Evolutionary conservation across 2,113 vertebrate genomes (phyloP).

Genomic region (Megaceryle maxima): DNA sequence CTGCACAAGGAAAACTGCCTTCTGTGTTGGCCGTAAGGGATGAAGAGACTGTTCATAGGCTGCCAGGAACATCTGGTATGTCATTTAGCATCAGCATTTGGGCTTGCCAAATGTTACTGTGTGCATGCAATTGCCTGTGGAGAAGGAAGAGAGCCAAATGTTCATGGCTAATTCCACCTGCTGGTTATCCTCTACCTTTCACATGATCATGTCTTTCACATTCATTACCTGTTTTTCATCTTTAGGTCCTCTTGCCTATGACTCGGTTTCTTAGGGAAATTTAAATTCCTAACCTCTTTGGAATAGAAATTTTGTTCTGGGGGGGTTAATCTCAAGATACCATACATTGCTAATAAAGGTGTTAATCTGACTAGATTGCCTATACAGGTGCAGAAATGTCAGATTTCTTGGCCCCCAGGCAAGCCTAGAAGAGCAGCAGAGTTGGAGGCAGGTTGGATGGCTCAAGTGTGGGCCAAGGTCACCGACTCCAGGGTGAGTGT

Average conservation of each 20-base stretch:
- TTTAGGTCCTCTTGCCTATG: background rate
- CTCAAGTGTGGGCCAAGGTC: background rate
- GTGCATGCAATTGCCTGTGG: background rate
- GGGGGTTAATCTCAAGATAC: background rate
- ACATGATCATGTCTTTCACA: background rate
- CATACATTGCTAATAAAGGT: fast-evolving
- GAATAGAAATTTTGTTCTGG: background rate
- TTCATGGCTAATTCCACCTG: slow-evolving; percentile 16
- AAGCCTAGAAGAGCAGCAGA: background rate
- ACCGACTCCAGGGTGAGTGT: fast-evolving
- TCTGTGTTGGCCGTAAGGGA: background rate
- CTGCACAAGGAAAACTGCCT: background rate
- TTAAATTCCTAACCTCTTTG: background rate
- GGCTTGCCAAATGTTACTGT: background rate
- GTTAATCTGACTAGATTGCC: background rate
- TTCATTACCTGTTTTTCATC: background rate
- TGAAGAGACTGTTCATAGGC: background rate
- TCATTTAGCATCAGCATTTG: background rate
- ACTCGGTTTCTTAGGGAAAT: background rate
- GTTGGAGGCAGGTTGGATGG: background rate
- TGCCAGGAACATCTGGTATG: slow-evolving; percentile 16
- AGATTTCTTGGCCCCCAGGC: background rate
- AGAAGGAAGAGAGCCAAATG: slow-evolving; percentile 7
- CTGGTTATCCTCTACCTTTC: slow-evolving; percentile 3
- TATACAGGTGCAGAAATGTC: background rate